Percentiles rank a stretch among this genome's conserved stretches.
These are phyloP conservation scores for Phoebastria nigripes DNA, from an alignment of 2,797 vertebrate genomes.

Conservation along the genomic window DNA sequence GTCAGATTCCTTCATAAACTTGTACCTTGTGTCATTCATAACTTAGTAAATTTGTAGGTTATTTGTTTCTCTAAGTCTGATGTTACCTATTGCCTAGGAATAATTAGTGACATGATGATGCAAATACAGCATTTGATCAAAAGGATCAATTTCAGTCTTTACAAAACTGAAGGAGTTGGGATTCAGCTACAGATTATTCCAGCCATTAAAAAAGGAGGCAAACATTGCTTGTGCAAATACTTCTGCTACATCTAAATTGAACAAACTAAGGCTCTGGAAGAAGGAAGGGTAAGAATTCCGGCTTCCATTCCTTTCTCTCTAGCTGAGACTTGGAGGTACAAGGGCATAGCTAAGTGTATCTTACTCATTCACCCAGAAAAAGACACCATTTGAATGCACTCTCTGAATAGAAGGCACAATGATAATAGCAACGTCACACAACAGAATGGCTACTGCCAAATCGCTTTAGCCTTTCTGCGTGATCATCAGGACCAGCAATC, in stretches of 20 bases:
- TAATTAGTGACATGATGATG: neutral
- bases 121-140: neutral
- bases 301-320: neutral
- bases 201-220: neutral
- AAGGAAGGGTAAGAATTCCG: conserved; percentile 3
- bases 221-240: neutral
- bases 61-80: neutral
- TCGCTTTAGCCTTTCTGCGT: neutral
- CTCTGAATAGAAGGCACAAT: conserved; percentile 14
- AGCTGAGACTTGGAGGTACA: neutral
- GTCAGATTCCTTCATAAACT: neutral
- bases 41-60: neutral
- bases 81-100: neutral
- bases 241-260: neutral
- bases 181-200: neutral
- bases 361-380: conserved; percentile 45
- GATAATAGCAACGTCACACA: neutral
- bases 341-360: conserved; percentile 2
- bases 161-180: neutral
- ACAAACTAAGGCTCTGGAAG: neutral
- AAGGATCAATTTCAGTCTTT: neutral
- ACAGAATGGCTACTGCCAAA: conserved; percentile 46
- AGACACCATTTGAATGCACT: conserved; percentile 36
- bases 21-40: neutral
- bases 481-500: neutral